Percentiles rank a stretch among this genome's conserved stretches.
These are phyloP conservation scores for Adineta ricciae DNA, from an alignment of 2,888 invertebrate species.

Conservation along the genomic window DNA sequence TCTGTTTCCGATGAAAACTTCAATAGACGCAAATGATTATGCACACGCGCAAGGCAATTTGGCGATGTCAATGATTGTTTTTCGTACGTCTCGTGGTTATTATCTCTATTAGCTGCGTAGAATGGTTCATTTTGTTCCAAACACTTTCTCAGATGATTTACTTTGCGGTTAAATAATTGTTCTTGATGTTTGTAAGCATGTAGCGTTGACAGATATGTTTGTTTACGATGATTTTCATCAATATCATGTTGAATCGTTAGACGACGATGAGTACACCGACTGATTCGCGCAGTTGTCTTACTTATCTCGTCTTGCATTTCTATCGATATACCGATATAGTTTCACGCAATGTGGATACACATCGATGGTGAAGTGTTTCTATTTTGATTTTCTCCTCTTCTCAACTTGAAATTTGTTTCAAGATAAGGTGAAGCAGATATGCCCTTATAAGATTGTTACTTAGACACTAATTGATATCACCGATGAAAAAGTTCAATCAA, in stretches of 20 bases:
- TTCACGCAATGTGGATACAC: neutral
- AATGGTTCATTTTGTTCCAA: neutral
- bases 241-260: neutral
- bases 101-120: too few relatives aligned
- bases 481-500: neutral
- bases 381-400: neutral
- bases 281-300: neutral
- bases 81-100: neutral
- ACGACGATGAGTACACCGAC: neutral
- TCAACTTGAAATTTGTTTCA: neutral
- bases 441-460: neutral
- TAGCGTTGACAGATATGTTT: neutral
- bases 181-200: neutral
- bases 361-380: neutral
- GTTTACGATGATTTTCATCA: neutral
- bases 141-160: neutral
- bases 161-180: neutral
- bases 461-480: neutral
- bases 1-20: neutral
- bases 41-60: neutral
- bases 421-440: too few relatives aligned
- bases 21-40: constrained; percentile 13
- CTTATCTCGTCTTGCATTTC: neutral
- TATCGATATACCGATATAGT: neutral
- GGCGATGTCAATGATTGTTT: neutral